Percentiles rank a stretch among this genome's conserved stretches.
phyloP scores from a whole-genome alignment of 1,140 invertebrate genomes.

The Thaumetopoea pityocampa region DNA sequence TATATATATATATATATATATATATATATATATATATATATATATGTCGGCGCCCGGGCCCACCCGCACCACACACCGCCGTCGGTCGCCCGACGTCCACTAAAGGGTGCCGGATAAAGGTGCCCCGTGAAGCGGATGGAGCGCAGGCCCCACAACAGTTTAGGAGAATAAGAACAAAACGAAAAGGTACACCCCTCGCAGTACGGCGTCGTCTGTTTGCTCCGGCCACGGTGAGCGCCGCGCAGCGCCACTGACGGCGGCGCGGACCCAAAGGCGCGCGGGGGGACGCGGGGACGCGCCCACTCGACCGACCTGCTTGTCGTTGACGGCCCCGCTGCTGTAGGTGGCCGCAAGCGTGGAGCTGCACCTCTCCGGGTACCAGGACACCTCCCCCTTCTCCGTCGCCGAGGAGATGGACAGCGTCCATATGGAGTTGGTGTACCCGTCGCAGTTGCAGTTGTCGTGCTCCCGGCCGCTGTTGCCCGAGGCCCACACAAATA shows the following conservation, averaged over 20 bases:
- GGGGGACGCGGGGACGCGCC: conserved; percentile 95
- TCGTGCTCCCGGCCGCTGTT: conserved; percentile 96
- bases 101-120: too few species aligned
- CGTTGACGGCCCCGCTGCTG: conserved; percentile 90
- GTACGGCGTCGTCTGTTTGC: too few species aligned
- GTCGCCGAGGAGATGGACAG: conserved; percentile 97
- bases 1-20: too few species aligned
- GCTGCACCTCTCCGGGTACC: conserved; percentile 95
- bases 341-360: conserved; percentile 98
- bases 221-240: too few species aligned
- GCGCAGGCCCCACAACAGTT: too few species aligned
- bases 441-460: conserved; percentile 99
- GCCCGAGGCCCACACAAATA: conserved; percentile 99
- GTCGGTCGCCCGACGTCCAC: neutral
- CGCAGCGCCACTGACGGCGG: too few species aligned
- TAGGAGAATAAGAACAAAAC: too few species aligned
- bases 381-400: conserved; percentile 95
- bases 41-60: too few species aligned
- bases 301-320: conserved; percentile 93
- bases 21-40: too few species aligned
- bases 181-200: too few species aligned
- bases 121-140: too few species aligned
- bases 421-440: conserved; percentile 99
- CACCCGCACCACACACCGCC: neutral
- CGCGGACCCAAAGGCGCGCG: too few species aligned